Evolutionary conservation across 1,140 invertebrate species (phyloP).

Genomic region (Drusus annulatus): DNA sequence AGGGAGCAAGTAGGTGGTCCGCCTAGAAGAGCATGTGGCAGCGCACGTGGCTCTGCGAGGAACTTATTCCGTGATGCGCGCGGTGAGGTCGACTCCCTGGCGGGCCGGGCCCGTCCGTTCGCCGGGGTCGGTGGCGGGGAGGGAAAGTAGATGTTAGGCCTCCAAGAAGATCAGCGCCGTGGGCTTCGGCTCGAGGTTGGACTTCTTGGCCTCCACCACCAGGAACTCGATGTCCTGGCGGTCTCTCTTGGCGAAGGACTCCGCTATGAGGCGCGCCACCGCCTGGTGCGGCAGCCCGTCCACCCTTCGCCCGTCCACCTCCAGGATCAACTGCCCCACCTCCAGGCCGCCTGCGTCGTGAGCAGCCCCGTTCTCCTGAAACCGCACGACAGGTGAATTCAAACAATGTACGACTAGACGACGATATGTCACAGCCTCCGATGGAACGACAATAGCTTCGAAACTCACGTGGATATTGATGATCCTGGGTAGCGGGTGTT

Average conservation of each 20-base stretch:
- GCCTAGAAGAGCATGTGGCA: conserved; percentile 73
- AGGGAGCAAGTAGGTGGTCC: too few relatives aligned
- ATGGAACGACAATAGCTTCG: neutral
- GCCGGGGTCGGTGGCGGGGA: conserved; percentile 81
- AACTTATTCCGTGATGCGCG: conserved; percentile 72
- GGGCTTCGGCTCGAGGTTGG: conserved; percentile 89
- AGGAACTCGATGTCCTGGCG: conserved; percentile 91
- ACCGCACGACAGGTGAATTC: too few relatives aligned
- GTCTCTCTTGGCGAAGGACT: conserved; percentile 89
- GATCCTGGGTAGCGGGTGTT: conserved; percentile 93
- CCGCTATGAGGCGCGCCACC: conserved; percentile 89
- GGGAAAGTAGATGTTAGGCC: conserved; percentile 88
- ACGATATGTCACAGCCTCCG: too few relatives aligned
- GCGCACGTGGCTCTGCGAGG: conserved; percentile 68
- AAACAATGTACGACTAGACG: too few relatives aligned
- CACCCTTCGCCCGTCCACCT: conserved; percentile 91
- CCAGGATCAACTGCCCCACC: conserved; percentile 93
- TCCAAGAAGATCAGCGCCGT: conserved; percentile 90
- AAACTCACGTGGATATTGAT: conserved; percentile 94
- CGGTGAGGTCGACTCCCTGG: conserved; percentile 75
- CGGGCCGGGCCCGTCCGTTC: conserved; percentile 75
- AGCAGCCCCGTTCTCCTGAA: conserved; percentile 93
- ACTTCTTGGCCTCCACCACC: conserved; percentile 91
- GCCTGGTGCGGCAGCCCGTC: conserved; percentile 87
- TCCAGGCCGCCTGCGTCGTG: conserved; percentile 92